phyloP scores from a whole-genome alignment of 1,140 invertebrate species.

The Hypothenemus hampei region DNA sequence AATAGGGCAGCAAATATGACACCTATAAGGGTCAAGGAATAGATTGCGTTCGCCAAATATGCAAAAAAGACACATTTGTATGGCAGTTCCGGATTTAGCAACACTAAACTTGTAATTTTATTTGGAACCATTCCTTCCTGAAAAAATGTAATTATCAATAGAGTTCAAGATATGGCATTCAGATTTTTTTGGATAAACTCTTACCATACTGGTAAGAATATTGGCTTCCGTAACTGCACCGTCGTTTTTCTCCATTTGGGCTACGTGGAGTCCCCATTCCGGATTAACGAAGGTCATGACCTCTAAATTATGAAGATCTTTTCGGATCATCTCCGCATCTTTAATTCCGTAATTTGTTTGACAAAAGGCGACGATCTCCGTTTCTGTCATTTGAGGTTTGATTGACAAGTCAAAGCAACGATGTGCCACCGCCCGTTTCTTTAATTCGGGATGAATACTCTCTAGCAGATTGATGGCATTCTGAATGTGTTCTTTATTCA shows the following conservation, averaged over 20 bases:
- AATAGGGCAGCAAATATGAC: constrained; percentile 30
- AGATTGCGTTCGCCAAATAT: constrained; percentile 57
- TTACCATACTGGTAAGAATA: constrained; percentile 44
- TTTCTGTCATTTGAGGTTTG: constrained; percentile 53
- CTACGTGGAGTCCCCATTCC: constrained; percentile 59
- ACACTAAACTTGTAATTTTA: constrained; percentile 51
- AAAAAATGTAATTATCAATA: too few relatives aligned
- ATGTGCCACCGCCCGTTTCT: constrained; percentile 51
- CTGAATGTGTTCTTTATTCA: constrained; percentile 53
- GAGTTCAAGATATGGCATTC: too few relatives aligned
- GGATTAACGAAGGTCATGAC: constrained; percentile 65
- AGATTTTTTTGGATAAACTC: background rate
- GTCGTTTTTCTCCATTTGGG: constrained; percentile 47
- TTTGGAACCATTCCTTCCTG: constrained; percentile 53
- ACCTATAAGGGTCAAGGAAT: constrained; percentile 49
- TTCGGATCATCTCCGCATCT: constrained; percentile 47
- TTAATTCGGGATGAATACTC: constrained; percentile 55
- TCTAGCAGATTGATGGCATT: constrained; percentile 56
- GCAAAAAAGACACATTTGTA: constrained; percentile 60
- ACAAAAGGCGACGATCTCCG: constrained; percentile 51
- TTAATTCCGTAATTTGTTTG: constrained; percentile 42
- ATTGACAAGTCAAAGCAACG: constrained; percentile 53
- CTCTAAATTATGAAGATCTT: constrained; percentile 59
- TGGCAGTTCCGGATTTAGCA: constrained; percentile 60
- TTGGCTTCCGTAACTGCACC: constrained; percentile 34